These are phyloP conservation scores for Oxyura jamaicensis DNA, from an alignment of 2,113 vertebrate genomes.

Conservation along the genomic window DNA sequence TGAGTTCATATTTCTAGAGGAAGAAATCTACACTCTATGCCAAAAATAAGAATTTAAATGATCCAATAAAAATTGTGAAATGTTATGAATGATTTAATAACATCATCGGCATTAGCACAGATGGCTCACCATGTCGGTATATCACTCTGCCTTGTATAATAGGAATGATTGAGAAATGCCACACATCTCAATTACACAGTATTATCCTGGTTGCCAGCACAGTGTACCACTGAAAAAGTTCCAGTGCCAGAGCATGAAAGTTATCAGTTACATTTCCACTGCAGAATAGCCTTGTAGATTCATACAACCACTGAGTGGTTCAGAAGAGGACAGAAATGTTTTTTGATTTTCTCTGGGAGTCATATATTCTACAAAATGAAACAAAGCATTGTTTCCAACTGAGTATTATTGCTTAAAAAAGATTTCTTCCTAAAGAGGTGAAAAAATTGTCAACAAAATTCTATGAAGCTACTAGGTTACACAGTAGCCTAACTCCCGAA, in stretches of 20 bases:
- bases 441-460: background rate
- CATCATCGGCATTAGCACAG: constrained; percentile 49
- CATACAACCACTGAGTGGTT: background rate
- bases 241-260: background rate
- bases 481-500: background rate
- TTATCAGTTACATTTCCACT: background rate
- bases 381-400: background rate
- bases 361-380: background rate
- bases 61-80: constrained; percentile 43
- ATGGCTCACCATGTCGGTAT: constrained; percentile 42
- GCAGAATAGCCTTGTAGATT: constrained; percentile 3
- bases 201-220: background rate
- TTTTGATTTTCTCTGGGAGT: background rate
- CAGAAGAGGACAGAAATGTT: background rate
- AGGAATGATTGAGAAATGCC: constrained; percentile 31
- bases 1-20: constrained; percentile 18
- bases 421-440: rapidly evolving
- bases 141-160: background rate
- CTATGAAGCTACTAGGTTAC: background rate
- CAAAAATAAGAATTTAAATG: constrained; percentile 52
- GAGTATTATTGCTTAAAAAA: background rate
- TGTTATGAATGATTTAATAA: constrained; percentile 65
- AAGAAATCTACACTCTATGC: background rate
- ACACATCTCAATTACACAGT: background rate
- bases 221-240: background rate